phyloP scores from a whole-genome alignment of 2,113 vertebrate genomes.

The Pterophyllum scalare region DNA sequence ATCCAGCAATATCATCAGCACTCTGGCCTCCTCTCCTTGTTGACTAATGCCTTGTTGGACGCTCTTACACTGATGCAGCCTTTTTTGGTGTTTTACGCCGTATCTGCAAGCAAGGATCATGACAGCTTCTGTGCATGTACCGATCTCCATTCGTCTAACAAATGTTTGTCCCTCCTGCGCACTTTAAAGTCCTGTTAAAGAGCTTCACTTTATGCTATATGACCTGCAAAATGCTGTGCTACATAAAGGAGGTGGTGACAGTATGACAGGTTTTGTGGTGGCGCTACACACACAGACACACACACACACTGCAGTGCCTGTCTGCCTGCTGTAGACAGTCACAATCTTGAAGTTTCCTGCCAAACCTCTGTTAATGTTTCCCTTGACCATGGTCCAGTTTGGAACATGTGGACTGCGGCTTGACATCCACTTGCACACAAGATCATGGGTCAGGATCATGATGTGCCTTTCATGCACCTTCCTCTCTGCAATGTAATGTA shows the following conservation, averaged over 20 bases:
- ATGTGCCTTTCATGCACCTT: slow-evolving; percentile 70
- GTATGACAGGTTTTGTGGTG: slow-evolving; percentile 26
- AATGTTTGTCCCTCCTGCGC: slow-evolving; percentile 30
- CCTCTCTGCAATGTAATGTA: slow-evolving; percentile 64
- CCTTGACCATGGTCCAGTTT: slow-evolving; percentile 71
- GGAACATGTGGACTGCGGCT: slow-evolving; percentile 64
- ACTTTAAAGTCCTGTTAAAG: slow-evolving; percentile 32
- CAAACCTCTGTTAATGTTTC: slow-evolving; percentile 72
- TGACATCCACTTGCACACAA: slow-evolving; percentile 71
- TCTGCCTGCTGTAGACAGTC: slow-evolving; percentile 54
- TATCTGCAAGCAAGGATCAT: slow-evolving; percentile 13
- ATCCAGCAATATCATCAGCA: slow-evolving; percentile 35
- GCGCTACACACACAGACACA: slow-evolving; percentile 7
- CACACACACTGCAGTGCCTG: not conserved
- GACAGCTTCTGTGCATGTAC: slow-evolving; percentile 25
- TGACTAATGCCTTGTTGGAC: slow-evolving; percentile 49
- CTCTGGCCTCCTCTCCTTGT: slow-evolving; percentile 32
- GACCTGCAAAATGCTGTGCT: slow-evolving; percentile 44
- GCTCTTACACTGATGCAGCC: slow-evolving; percentile 24
- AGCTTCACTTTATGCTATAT: slow-evolving; percentile 51
- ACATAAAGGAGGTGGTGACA: slow-evolving; percentile 26
- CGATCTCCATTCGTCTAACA: slow-evolving; percentile 15
- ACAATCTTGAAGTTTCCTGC: slow-evolving; percentile 58
- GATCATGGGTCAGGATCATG: slow-evolving; percentile 65
- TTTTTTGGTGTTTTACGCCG: slow-evolving; percentile 48